These are phyloP conservation scores for Pseudochirops corinnae DNA, from an alignment of 2,797 vertebrate genomes.

Conservation along the genomic window DNA sequence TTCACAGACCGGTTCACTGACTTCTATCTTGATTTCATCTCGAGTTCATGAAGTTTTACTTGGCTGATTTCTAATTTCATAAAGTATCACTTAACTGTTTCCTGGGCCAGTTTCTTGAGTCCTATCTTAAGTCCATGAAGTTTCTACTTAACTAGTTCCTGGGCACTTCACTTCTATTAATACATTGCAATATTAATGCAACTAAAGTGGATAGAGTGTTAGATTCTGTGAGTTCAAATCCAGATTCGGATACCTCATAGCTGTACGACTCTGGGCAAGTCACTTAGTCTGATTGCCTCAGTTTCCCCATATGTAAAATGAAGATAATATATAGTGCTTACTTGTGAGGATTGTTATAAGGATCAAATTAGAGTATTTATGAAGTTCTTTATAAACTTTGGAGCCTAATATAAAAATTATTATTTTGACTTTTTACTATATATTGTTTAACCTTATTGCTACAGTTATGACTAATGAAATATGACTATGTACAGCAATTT, in stretches of 20 bases:
- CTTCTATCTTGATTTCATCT: too few relatives aligned
- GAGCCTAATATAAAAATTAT: neutral
- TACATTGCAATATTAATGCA: neutral
- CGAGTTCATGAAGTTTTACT: too few relatives aligned
- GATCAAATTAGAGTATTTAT: neutral
- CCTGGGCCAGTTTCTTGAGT: too few relatives aligned
- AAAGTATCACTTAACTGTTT: too few relatives aligned
- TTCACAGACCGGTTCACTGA: too few relatives aligned
- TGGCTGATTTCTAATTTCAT: too few relatives aligned
- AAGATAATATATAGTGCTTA: neutral
- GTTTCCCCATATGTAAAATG: neutral
- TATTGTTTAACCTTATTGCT: neutral
- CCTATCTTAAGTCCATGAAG: too few relatives aligned
- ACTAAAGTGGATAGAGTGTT: neutral
- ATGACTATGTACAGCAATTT: neutral
- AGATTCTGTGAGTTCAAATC: neutral
- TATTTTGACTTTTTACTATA: neutral
- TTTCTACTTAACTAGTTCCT: too few relatives aligned
- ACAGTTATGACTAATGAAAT: neutral
- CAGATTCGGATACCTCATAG: neutral
- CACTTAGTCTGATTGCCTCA: neutral
- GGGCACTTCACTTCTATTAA: neutral
- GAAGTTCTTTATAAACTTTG: neutral
- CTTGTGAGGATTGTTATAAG: neutral
- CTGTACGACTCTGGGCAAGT: neutral